Conservation (phyloP, 2,797 vertebrate species). For the Lepidocolaptes lacrymiger region DNA sequence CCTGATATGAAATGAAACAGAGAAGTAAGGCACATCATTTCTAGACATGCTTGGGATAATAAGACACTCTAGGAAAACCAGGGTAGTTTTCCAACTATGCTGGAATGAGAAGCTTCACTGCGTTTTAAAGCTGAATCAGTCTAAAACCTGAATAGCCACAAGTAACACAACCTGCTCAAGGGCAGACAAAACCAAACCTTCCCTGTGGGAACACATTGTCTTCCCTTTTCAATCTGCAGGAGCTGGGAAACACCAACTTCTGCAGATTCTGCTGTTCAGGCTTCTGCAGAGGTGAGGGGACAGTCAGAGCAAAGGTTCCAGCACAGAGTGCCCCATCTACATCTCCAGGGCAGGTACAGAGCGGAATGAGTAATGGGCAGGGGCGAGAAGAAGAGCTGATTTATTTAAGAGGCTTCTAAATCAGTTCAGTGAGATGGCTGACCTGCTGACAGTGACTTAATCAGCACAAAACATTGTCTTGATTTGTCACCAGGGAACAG, state of each 20-base stretch:
- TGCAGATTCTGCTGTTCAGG: not conserved
- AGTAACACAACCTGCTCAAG: not conserved
- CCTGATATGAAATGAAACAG: not conserved
- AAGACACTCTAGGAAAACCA: not conserved
- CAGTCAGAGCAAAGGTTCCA: not conserved
- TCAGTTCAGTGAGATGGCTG: not conserved
- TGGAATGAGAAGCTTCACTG: not conserved
- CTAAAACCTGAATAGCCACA: not conserved
- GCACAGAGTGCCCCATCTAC: not conserved
- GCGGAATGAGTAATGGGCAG: not conserved
- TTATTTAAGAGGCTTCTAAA: slow-evolving; percentile 23
- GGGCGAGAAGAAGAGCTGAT: not conserved
- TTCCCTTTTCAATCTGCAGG: not conserved
- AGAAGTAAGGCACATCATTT: not conserved
- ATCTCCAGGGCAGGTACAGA: not conserved
- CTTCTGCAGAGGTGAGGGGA: not conserved
- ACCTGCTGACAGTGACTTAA: slow-evolving; percentile 51
- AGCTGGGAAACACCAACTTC: not conserved
- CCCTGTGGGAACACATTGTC: fast-evolving
- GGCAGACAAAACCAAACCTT: not conserved
- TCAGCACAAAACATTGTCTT: slow-evolving; percentile 48
- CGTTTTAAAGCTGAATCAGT: not conserved
- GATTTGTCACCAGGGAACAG: slow-evolving; percentile 13
- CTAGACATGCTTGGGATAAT: not conserved
- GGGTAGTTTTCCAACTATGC: not conserved